These are phyloP conservation scores for Liparis tanakae DNA, from an alignment of 2,797 vertebrate species.

Conservation along the genomic window DNA sequence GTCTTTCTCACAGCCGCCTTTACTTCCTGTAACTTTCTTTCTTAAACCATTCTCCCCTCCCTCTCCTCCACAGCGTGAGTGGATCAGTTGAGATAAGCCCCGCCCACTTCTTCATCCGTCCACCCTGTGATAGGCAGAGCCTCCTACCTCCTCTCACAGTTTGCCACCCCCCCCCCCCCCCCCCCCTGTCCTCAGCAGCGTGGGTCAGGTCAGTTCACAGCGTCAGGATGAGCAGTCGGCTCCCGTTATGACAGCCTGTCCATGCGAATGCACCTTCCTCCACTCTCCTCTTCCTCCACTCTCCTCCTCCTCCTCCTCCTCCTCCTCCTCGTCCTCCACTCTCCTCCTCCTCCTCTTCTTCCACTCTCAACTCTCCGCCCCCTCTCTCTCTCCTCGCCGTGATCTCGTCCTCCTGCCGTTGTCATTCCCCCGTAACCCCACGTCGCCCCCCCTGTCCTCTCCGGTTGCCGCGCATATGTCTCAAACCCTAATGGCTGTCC, in stretches of 20 bases:
- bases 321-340: conserved; percentile 33
- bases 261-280: conserved; percentile 69
- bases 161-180: conserved; percentile 7
- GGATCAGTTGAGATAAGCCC: conserved; percentile 32
- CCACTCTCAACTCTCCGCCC: conserved; percentile 23
- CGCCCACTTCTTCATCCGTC: conserved; percentile 8
- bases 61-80: not conserved
- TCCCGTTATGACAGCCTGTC: conserved; percentile 80
- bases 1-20: too few species aligned
- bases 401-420: conserved; percentile 47
- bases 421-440: conserved; percentile 64
- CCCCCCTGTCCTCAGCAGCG: conserved; percentile 17
- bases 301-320: too few species aligned
- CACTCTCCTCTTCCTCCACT: too few species aligned
- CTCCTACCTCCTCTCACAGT: conserved; percentile 33
- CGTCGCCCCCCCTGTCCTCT: conserved; percentile 65
- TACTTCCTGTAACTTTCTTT: not conserved
- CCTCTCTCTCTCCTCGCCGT: conserved; percentile 27
- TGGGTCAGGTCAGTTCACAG: conserved; percentile 60
- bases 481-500: conserved; percentile 73
- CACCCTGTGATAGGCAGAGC: not conserved
- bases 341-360: conserved; percentile 37
- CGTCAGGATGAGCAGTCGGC: conserved; percentile 66
- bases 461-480: conserved; percentile 72
- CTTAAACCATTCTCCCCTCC: too few species aligned